phyloP scores from a whole-genome alignment of 2,113 vertebrate species.

The Mustela nigripes region DNA sequence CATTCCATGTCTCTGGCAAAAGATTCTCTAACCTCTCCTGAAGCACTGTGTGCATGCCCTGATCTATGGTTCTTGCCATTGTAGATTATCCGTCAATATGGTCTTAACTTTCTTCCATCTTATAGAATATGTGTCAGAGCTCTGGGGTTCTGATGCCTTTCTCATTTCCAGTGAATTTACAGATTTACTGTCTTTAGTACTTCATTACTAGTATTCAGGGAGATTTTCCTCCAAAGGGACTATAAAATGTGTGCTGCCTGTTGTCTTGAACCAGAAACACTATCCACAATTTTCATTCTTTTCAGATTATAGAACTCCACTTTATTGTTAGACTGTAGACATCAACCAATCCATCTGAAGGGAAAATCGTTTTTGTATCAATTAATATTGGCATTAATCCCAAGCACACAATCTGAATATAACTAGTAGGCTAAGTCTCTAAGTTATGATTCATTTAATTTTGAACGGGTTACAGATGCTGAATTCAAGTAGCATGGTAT shows the following conservation, averaged over 20 bases:
- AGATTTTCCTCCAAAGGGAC: background rate
- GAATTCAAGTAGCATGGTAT: background rate
- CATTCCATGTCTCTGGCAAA: background rate
- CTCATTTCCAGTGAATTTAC: constrained; percentile 10
- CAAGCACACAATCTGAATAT: background rate
- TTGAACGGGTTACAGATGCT: constrained; percentile 27
- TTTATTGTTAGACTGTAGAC: background rate
- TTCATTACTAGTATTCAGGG: background rate
- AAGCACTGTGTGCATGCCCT: background rate
- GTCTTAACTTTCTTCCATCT: background rate
- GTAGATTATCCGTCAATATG: background rate
- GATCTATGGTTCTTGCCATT: background rate
- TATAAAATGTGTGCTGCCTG: background rate
- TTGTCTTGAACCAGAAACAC: background rate
- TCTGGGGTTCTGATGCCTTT: background rate
- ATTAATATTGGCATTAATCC: constrained; percentile 8
- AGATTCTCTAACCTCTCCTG: background rate
- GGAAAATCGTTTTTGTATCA: background rate
- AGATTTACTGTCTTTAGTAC: background rate
- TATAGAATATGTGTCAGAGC: constrained; percentile 17
- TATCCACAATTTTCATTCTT: constrained; percentile 34
- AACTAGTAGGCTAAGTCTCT: background rate
- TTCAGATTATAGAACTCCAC: background rate
- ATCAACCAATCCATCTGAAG: background rate
- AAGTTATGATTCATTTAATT: background rate